phyloP scores from a whole-genome alignment of 92 coral and sea anemone species.

The Chrysogorgia sp. region DNA sequence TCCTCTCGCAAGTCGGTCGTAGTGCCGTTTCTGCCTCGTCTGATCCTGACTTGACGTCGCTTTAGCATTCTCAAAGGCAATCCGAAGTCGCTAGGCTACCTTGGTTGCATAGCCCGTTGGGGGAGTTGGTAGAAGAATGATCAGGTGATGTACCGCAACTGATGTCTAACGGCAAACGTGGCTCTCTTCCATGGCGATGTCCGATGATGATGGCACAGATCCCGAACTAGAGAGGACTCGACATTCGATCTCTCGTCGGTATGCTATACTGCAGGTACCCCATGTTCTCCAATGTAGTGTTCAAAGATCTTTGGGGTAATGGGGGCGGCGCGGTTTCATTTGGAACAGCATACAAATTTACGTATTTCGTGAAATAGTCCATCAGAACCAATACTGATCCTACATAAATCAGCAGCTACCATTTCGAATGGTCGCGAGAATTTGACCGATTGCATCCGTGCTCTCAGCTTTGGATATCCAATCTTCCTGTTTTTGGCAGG shows the following conservation, averaged over 20 bases:
- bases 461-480: conserved; percentile 44
- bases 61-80: no score
- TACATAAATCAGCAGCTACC: conserved; percentile 38
- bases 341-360: no score
- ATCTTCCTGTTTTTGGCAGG: conserved; percentile 29
- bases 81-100: no score
- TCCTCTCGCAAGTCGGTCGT: conserved; percentile 6
- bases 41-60: no score
- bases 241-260: not conserved
- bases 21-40: no score
- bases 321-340: conserved; percentile 41
- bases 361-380: conserved; percentile 42
- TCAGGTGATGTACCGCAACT: no score
- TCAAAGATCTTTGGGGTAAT: conserved; percentile 18
- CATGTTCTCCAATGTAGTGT: conserved; percentile 1
- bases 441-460: conserved; percentile 20
- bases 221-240: not conserved
- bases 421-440: conserved; percentile 36
- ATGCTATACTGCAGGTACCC: not conserved
- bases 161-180: no score
- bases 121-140: no score
- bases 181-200: no score
- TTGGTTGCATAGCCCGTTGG: no score
- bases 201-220: no score
- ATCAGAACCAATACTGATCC: conserved; percentile 25